Evolutionary conservation across 2,113 vertebrate species (phyloP), one percentile per base, ranked within the genome.

Genomic region (Xiphias gladius): DNA sequence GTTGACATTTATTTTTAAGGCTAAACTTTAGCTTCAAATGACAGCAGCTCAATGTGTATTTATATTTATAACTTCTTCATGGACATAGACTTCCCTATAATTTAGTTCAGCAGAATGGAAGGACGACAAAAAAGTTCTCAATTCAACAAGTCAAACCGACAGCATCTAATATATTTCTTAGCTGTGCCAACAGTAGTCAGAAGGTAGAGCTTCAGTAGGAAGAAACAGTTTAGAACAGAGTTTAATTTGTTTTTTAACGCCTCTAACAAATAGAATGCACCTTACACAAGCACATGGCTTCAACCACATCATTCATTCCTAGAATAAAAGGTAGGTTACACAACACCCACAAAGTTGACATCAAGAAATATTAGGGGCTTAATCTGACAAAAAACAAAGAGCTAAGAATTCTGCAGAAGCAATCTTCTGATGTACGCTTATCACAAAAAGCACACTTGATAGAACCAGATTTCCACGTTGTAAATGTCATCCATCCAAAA

Each of bases 401-500:
- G 8, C 57, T 30, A 63, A 35, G 32, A 66, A 75, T 55, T 63
- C 54, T 69, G 43, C 32, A 41, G 68, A 80, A 35, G 30, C 39
- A 37, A 64, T 55, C 72, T 68, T 68, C 54, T 83, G 28, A 80
- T 89, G 30, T 32, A 48, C 7, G 10, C 55, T 78, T 67, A 78
- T 78, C 70, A 76, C 52, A 80, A 77, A 84, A 64, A 54, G 43
- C 20, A 65, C 61, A 30, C 11, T 63, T 26, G 37, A 84, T 71
- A 80, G 68, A 71, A 73, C 28, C 68, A 41, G 52, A 87, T 82
- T 74, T 67, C 54, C 46, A n/a, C 59, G 71, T 46, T 58, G 46
- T 78, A 78, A 80, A 88, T 86, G 79, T 80, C 74, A 88, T 14
- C 55, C 43, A 71, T 39, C 35, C 52, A 30, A 84, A 81, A 75